Evolutionary conservation across 2,797 vertebrate genomes (phyloP).

Genomic region (Vultur gryphus): DNA sequence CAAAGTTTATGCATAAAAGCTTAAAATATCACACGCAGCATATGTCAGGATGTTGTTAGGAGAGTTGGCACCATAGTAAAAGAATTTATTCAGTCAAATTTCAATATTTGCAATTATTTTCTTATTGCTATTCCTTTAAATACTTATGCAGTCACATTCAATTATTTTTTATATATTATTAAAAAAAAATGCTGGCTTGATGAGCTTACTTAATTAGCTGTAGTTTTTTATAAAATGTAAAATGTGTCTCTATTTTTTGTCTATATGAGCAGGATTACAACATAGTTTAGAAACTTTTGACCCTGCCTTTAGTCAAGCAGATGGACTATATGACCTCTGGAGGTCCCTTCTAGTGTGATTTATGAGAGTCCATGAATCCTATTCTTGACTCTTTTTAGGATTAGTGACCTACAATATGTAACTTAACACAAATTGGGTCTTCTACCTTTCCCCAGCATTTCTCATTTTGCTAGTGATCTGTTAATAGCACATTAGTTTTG

Average conservation of each 20-base stretch:
- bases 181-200: not conserved
- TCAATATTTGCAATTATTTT: not conserved
- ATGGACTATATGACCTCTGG: not conserved
- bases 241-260: not conserved
- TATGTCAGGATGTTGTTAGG: not conserved
- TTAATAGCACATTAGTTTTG: not conserved
- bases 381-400: not conserved
- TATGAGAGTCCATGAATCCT: not conserved
- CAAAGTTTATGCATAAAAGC: not conserved
- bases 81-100: not conserved
- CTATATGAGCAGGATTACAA: not conserved
- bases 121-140: not conserved
- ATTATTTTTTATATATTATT: not conserved
- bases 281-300: not conserved
- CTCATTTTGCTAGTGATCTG: not conserved
- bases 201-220: not conserved
- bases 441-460: not conserved
- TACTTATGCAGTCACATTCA: not conserved
- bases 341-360: not conserved
- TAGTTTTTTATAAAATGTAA: not conserved
- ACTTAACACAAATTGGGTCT: not conserved
- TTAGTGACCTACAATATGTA: not conserved
- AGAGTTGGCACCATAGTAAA: not conserved
- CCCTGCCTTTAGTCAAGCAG: not conserved
- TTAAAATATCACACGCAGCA: not conserved